These are phyloP conservation scores for Orius insidiosus DNA, from an alignment of 1,140 invertebrate species.

Conservation along the genomic window DNA sequence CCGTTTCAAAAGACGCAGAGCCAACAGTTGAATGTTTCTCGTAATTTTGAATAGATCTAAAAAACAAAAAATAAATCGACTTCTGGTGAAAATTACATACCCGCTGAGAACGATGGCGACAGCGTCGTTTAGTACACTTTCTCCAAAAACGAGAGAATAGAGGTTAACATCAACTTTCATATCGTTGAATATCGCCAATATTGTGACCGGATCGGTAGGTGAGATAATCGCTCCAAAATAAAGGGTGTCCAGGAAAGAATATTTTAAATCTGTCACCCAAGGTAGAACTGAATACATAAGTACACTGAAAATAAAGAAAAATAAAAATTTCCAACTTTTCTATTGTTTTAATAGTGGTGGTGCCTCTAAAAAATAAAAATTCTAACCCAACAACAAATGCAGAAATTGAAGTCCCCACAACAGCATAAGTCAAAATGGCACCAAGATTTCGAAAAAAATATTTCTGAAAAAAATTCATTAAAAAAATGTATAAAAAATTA, in stretches of 20 bases:
- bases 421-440: slow-evolving; percentile 88
- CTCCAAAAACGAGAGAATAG: slow-evolving; percentile 97
- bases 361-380: no score
- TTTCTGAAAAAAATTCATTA: no score
- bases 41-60: slow-evolving; percentile 82
- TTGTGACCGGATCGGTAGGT: slow-evolving; percentile 87
- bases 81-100: slow-evolving; percentile 32
- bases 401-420: slow-evolving; percentile 89
- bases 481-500: not conserved
- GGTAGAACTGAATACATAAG: slow-evolving; percentile 73
- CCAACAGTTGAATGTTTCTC: slow-evolving; percentile 56
- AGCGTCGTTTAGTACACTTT: slow-evolving; percentile 96
- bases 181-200: slow-evolving; percentile 88
- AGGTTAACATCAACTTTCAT: slow-evolving; percentile 93
- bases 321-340: not conserved
- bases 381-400: slow-evolving; percentile 74
- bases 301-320: slow-evolving; percentile 27
- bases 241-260: slow-evolving; percentile 80
- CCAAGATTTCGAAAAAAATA: slow-evolving; percentile 95
- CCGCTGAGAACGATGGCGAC: slow-evolving; percentile 91
- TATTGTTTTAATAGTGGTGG: no score
- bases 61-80: slow-evolving; percentile 23
- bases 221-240: slow-evolving; percentile 96
- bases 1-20: slow-evolving; percentile 62
- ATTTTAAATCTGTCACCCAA: slow-evolving; percentile 58